Conservation (phyloP, 2,888 invertebrate genomes). For the Rapana venosa region DNA sequence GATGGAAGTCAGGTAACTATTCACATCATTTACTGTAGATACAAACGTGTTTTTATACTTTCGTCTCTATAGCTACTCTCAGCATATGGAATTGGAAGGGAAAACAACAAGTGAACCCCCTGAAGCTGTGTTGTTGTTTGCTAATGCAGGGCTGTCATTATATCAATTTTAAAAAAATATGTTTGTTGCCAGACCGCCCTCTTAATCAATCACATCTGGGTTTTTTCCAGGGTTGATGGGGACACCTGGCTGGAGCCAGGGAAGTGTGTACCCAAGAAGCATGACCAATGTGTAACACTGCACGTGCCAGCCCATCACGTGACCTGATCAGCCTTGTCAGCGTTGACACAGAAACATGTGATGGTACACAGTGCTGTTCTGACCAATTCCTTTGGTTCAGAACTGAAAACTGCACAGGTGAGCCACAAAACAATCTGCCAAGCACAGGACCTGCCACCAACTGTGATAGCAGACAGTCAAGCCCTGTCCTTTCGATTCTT, state of each 20-base stretch:
- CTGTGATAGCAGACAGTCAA: neutral
- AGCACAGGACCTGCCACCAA: neutral
- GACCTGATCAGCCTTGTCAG: constrained; percentile 18
- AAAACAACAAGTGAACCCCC: too few species aligned
- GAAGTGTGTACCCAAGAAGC: neutral
- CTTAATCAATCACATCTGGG: too few species aligned
- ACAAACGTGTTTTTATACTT: too few species aligned
- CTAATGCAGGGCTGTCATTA: too few species aligned
- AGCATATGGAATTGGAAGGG: too few species aligned
- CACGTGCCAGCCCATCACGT: constrained; percentile 20
- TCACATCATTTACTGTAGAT: too few species aligned
- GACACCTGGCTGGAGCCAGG: neutral
- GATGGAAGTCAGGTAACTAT: too few species aligned
- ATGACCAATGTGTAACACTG: neutral
- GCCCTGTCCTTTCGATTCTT: neutral
- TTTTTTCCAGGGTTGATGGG: neutral
- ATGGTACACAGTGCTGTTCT: neutral
- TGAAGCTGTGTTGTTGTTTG: too few species aligned
- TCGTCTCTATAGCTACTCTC: too few species aligned
- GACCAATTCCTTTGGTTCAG: neutral
- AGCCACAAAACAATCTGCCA: neutral
- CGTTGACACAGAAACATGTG: neutral
- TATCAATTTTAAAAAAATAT: too few species aligned
- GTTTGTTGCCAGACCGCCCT: too few species aligned
- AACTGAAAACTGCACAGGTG: neutral